Evolutionary conservation across 2,888 invertebrate genomes (phyloP), one percentile per base, ranked within the genome.

Genomic region (Mechanitis messenoides): DNA sequence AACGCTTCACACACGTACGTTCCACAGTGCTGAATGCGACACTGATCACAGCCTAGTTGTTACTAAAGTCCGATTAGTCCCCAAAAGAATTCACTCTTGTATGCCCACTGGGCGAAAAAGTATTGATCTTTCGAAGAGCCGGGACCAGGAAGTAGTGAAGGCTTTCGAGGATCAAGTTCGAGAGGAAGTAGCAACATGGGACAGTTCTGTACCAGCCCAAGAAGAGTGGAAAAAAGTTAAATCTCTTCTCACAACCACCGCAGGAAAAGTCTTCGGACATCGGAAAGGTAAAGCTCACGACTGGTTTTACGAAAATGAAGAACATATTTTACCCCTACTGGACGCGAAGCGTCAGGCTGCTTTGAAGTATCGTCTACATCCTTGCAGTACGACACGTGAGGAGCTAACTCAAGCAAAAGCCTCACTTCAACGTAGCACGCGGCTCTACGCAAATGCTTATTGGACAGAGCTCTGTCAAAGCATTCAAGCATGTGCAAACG

Each of bases 1-100:
- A 2, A 58, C 56, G 1, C 66, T 61, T 2, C 60, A 64, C 45
- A 61, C 67, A 7, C 61, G 64, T 1, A 9, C 61, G 1, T 64
- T 57, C 42, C 64, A 67, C 2, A 65, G 67, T 28, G 60, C 64
- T 5, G 63, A 67, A 9, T 63, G 67, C 20, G 57, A 64, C 35
- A 66, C 66, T 9, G 66, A 66, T 55, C 63, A 66, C 53, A 59
- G 63, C 12, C 56, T 61, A 3, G 63, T 66, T 0, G 58, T 45
- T 0, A n/a, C 56, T 1, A 45, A 38, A n/a, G 11, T 47, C 9
- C 55, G 35, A 4, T 12, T 45, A 11, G 6, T 45, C 1, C 54
- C 2, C 12, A 59, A 55, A n/a, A 54, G 33, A n/a, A 55, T 59
- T n/a, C 55, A 59, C 20, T 59, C 55, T 0, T 55, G 47, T 2